Conservation (phyloP, 2,888 invertebrate genomes). For the Mythimna loreyi region DNA sequence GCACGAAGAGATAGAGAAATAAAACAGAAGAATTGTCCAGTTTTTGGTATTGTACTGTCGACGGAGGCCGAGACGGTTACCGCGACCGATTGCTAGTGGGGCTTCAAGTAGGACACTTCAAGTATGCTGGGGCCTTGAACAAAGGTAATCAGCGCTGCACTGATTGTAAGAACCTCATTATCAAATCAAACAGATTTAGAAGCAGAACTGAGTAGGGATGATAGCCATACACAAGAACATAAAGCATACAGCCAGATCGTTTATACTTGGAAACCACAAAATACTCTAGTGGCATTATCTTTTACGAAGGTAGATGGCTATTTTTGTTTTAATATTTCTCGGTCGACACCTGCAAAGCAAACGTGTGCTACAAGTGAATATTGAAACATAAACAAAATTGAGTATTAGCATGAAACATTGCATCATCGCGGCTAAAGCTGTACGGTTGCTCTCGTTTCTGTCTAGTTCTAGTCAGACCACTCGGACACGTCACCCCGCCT, state of each 20-base stretch:
- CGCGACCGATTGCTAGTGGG: no score
- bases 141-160: no score
- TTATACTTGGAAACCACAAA: conserved; percentile 2
- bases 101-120: no score
- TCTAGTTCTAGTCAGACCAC: not conserved
- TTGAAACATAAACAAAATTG: not conserved
- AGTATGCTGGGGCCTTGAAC: no score
- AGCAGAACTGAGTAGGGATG: not conserved
- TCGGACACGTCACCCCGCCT: not conserved
- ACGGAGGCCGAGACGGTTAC: no score
- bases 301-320: not conserved
- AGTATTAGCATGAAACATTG: conserved; percentile 8
- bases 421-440: not conserved
- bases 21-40: no score
- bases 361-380: not conserved
- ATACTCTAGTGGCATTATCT: not conserved
- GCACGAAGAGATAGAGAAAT: no score
- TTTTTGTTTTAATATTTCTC: conserved; percentile 8
- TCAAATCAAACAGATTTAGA: not conserved
- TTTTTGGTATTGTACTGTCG: no score
- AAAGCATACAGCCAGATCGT: not conserved
- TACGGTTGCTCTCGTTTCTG: conserved; percentile 11
- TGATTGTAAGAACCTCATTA: not conserved
- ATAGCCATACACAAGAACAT: not conserved
- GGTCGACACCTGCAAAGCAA: not conserved